Base-by-base conservation (phyloP, 2,888 invertebrate species). In the Trachelus tabidus region DNA sequence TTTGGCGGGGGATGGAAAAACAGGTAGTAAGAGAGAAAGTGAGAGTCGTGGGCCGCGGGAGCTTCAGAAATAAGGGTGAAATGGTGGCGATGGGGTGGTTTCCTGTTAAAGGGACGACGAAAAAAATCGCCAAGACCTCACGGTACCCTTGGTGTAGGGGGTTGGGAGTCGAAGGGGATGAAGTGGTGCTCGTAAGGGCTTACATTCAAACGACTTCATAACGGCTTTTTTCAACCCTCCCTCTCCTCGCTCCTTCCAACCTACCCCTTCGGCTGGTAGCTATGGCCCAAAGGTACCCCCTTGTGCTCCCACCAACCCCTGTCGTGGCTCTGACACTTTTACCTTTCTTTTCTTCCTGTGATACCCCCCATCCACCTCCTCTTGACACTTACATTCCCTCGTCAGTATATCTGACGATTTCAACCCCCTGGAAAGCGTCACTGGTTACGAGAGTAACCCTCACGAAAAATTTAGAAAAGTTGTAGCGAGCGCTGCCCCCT, bases 181-280 rank as follows among this genome's bases (percentile, higher is more conserved):
- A 76, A 73, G 75, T 68, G 69, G 73, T 73, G 71, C 78, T 71
- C 73, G 75, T 40, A 71, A 73, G 75, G 78, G 75, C 78, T 75
- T 73, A 78, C 75, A 76, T 78, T 78, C 75, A 73, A 78, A 78
- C 78, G 75, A 76, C 76, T 78, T 78, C 78, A 68, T 78, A 78
- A 78, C 78, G 75, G 78, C 78, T 75, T 73, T 73, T 68, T 73
- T 23, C 71, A 30, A 56, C 73, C 78, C 73, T 68, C 40, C 34
- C 73, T 30, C 56, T 34, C 30, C 15, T 33, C n/a, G 15, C 35
- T 15, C 9, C 71, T 75, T 69, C 11, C 40, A 12, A 15, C 15
- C 71, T 71, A 31, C 31, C 71, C 56, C 56, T 56, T 56, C 56
- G 56, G 56, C 56, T 23, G 6, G 9, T 9, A 56, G 23, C 23